Evolutionary conservation across 2,888 invertebrate genomes (phyloP).

Genomic region (Teinopalpus imperialis): DNA sequence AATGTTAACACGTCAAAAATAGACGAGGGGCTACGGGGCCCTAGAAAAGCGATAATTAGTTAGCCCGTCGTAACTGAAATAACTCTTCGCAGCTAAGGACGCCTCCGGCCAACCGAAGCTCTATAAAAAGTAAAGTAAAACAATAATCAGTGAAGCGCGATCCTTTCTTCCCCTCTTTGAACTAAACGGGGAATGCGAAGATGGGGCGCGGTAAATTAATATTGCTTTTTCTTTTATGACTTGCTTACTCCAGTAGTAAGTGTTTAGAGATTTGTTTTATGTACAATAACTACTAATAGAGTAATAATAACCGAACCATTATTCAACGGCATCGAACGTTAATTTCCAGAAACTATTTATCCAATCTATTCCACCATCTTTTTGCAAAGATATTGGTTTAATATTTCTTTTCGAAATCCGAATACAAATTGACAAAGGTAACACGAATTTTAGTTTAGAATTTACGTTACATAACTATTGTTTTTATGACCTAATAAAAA

Average conservation of each 20-base stretch:
- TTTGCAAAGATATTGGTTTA: too few relatives aligned
- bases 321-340: too few relatives aligned
- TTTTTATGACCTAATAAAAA: too few relatives aligned
- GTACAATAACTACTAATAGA: too few relatives aligned
- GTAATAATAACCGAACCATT: too few relatives aligned
- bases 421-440: too few relatives aligned
- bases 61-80: constrained; percentile 27
- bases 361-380: too few relatives aligned
- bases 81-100: constrained; percentile 24
- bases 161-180: constrained; percentile 35
- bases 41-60: constrained; percentile 25
- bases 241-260: constrained; percentile 5
- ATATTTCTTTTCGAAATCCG: too few relatives aligned
- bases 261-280: too few relatives aligned
- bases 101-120: constrained; percentile 28
- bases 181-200: constrained; percentile 20
- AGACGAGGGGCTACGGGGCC: constrained; percentile 17
- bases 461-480: too few relatives aligned
- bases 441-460: too few relatives aligned
- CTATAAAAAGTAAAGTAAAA: constrained; percentile 71
- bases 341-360: too few relatives aligned
- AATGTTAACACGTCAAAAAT: constrained; percentile 26
- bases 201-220: constrained; percentile 29
- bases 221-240: not conserved
- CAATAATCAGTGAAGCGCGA: constrained; percentile 63